A percentile compares a stretch with the other conserved stretches of the same genome.
phyloP scores from a whole-genome alignment of 2,113 vertebrate genomes.

The Apistogramma diplotaenia region DNA sequence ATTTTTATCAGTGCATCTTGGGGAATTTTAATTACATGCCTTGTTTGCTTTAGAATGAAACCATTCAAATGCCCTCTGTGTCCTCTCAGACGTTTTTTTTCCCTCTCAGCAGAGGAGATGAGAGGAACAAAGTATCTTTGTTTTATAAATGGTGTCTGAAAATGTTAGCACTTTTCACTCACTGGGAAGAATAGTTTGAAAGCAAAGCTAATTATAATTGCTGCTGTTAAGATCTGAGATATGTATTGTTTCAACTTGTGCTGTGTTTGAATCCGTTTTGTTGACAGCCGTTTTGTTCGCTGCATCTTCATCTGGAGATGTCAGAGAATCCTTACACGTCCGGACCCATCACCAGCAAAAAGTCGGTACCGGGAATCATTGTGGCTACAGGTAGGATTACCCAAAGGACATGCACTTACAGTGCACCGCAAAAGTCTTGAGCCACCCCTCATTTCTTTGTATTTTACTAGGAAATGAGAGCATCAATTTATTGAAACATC shows the following conservation, averaged over 20 bases:
- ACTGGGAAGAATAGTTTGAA: conserved; percentile 42
- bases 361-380: conserved; percentile 88
- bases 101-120: conserved; percentile 29
- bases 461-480: background rate
- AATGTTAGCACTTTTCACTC: conserved; percentile 47
- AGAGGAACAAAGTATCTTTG: conserved; percentile 59
- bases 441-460: background rate
- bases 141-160: conserved; percentile 56
- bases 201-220: conserved; percentile 51
- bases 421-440: background rate
- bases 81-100: conserved; percentile 55
- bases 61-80: conserved; percentile 66
- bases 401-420: background rate
- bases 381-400: conserved; percentile 87
- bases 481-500: background rate
- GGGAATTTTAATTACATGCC: conserved; percentile 77
- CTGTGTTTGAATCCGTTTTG: conserved; percentile 35
- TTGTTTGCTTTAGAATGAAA: conserved; percentile 71
- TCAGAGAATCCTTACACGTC: conserved; percentile 94
- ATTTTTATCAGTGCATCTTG: conserved; percentile 73
- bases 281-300: conserved; percentile 90
- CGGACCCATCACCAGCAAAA: conserved; percentile 92
- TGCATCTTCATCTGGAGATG: conserved; percentile 92
- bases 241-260: conserved; percentile 28
- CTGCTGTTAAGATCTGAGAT: conserved; percentile 40